Evolutionary conservation across 2,113 vertebrate species (phyloP).

Genomic region (Pollimyrus isidori): DNA sequence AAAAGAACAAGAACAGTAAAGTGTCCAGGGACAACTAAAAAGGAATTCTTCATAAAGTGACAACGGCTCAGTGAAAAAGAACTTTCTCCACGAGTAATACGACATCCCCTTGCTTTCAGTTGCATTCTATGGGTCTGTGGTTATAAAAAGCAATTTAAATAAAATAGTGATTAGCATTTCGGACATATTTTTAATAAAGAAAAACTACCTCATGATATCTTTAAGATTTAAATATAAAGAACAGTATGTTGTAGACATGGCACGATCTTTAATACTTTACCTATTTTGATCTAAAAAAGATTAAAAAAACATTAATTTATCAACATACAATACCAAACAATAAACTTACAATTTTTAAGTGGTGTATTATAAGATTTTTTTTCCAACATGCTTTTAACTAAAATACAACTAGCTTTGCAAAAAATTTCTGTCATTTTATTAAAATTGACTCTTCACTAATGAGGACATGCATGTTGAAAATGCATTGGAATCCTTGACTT

Average conservation of each 20-base stretch:
- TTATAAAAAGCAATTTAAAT: not conserved
- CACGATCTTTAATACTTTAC: not conserved
- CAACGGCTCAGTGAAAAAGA: not conserved
- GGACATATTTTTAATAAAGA: not conserved
- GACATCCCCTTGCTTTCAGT: not conserved
- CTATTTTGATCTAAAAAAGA: not conserved
- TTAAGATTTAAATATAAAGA: not conserved
- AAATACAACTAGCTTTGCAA: not conserved
- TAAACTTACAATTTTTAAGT: not conserved
- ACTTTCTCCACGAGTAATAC: not conserved
- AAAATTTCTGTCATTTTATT: not conserved
- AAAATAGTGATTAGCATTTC: not conserved
- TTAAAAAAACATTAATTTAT: not conserved
- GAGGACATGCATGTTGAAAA: not conserved
- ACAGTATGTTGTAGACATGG: not conserved
- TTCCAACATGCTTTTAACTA: not conserved
- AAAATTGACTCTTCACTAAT: not conserved
- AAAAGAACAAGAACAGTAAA: not conserved
- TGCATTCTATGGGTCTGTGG: not conserved
- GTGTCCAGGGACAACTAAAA: not conserved
- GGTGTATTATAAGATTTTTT: not conserved
- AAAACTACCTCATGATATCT: not conserved
- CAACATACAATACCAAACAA: not conserved
- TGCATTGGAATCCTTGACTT: not conserved
- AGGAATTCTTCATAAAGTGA: not conserved